phyloP scores from a whole-genome alignment of 2,113 vertebrate species.

The Melanostigma gelatinosum region DNA sequence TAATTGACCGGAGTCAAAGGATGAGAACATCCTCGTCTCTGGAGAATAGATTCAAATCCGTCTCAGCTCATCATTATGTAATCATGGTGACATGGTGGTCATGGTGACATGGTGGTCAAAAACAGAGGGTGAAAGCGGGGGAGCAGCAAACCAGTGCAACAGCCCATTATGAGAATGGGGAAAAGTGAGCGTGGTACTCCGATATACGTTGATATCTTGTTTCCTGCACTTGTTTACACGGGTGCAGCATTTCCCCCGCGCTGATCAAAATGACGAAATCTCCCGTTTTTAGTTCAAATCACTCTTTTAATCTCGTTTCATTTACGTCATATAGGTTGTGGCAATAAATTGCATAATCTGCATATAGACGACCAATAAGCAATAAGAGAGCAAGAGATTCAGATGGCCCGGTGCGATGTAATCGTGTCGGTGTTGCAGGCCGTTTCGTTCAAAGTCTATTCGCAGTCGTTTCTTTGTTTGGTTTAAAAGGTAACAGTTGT shows the following conservation, averaged over 20 bases:
- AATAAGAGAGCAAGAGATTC: neutral
- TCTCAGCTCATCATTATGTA: slow-evolving; percentile 54
- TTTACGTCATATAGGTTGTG: slow-evolving; percentile 2
- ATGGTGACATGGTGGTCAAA: slow-evolving; percentile 52
- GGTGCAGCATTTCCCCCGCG: neutral
- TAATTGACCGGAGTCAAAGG: slow-evolving; percentile 67
- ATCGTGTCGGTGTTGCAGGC: slow-evolving; percentile 41
- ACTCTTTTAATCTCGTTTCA: slow-evolving; percentile 12
- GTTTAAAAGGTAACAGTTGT: slow-evolving; percentile 7
- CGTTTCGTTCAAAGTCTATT: slow-evolving; percentile 39
- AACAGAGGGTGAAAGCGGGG: slow-evolving; percentile 17
- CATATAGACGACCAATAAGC: slow-evolving; percentile 9
- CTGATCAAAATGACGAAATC: slow-evolving; percentile 25
- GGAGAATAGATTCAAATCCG: slow-evolving; percentile 56
- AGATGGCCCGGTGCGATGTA: slow-evolving; percentile 6
- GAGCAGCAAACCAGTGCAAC: neutral
- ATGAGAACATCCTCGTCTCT: slow-evolving; percentile 45
- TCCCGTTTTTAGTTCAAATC: neutral
- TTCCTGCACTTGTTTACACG: slow-evolving; percentile 26
- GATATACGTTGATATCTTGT: neutral
- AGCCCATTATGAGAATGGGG: neutral
- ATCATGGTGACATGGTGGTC: slow-evolving; percentile 63
- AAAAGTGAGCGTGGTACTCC: neutral
- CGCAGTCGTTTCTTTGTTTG: slow-evolving; percentile 26
- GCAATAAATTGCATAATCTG: slow-evolving; percentile 13